Evolutionary conservation across 2,888 invertebrate genomes (phyloP), one percentile per base, ranked within the genome.

Genomic region (Agapostemon virescens): DNA sequence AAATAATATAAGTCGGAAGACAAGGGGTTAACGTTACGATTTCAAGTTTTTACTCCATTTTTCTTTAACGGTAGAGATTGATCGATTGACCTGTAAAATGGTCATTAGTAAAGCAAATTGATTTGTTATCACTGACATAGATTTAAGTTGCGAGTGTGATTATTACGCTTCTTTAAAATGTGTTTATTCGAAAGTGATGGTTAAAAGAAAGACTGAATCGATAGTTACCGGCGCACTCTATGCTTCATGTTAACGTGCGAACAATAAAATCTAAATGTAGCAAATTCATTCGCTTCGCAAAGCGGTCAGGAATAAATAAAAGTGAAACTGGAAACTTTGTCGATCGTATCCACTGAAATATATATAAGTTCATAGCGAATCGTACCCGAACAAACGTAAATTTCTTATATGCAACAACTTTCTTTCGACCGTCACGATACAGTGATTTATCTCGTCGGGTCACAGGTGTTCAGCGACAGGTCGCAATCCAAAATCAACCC

Each of bases 391-490:
- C 1, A 23, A 5, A 23, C 23, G 23, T 13, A 52, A 45, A 52
- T 52, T 11, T 52, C 0, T 23, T 55, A 15, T 26, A 15, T 15
- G 15, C 13, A 55, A 26, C 15, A 36, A 33, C 36, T 33, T 63
- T 63, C 63, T n/a, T 63, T 63, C 13, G 36, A 11, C 63, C 36
- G 6, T 36, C 36, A 63, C 17, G 23, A 42, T n/a, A 40, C 63
- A 9, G n/a, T 49, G 26, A 61, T 38, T 30, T 42, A 67, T 55
- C 26, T 20, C 55, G 52, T 30, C 23, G 63, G 38, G 20, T 79
- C 42, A 67, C 49, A 20, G n/a, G n/a, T n/a, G n/a, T 67, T 71
- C 79, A 36, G 49, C 52, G 40, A 49, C 69, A 69, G 79, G 55
- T 79, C 40, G 61, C 45, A 30, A n/a, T 9, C 5, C 0, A 13